These are phyloP conservation scores for Chrysopa pallens DNA, from an alignment of 1,140 invertebrate genomes.

Conservation along the genomic window DNA sequence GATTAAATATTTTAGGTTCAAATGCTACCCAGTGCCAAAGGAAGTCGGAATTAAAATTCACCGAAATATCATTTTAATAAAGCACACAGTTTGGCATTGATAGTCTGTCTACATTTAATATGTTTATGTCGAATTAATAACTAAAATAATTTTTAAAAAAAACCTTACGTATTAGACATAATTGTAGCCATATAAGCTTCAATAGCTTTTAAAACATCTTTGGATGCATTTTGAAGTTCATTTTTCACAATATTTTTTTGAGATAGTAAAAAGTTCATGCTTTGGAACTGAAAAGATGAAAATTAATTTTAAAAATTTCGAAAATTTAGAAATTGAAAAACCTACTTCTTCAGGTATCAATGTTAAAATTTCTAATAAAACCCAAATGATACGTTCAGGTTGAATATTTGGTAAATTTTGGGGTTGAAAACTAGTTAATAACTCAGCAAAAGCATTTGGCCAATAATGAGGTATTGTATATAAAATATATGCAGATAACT, in stretches of 20 bases:
- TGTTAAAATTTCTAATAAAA: constrained; percentile 54
- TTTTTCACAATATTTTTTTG: constrained; percentile 23
- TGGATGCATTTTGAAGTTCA: constrained; percentile 26
- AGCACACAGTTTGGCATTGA: too few relatives aligned
- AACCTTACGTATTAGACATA: constrained; percentile 14
- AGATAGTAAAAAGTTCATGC: constrained; percentile 22
- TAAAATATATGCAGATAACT: constrained; percentile 48
- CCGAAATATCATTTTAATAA: too few relatives aligned
- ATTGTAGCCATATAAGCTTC: constrained; percentile 21
- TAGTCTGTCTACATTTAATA: too few relatives aligned
- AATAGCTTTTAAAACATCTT: constrained; percentile 20
- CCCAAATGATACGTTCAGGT: constrained; percentile 30
- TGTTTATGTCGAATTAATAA: background rate
- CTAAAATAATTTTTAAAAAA: background rate
- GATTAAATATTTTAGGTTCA: too few relatives aligned
- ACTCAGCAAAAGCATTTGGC: constrained; percentile 41
- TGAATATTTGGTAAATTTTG: constrained; percentile 34
- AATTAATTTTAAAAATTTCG: background rate
- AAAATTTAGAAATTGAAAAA: constrained; percentile 1
- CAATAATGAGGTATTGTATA: constrained; percentile 40
- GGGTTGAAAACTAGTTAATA: constrained; percentile 42
- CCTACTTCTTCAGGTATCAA: constrained; percentile 67
- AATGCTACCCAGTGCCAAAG: too few relatives aligned
- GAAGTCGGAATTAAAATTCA: too few relatives aligned
- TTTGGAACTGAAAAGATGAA: constrained; percentile 28